These are phyloP conservation scores for Hoplodrina ambigua DNA, from an alignment of 2,888 invertebrate species.

Conservation along the genomic window DNA sequence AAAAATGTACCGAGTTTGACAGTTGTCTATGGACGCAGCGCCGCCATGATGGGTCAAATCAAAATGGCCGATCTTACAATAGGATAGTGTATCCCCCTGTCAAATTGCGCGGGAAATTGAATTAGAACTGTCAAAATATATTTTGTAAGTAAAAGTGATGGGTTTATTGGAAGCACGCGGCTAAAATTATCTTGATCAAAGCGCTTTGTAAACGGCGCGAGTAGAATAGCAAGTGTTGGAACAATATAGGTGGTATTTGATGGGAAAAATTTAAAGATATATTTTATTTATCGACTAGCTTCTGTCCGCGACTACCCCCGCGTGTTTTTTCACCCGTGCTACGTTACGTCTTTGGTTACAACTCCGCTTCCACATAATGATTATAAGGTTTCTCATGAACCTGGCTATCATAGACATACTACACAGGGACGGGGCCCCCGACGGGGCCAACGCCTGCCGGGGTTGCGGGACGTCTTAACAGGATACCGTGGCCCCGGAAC, in stretches of 20 bases:
- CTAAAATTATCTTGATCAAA: conserved; percentile 47
- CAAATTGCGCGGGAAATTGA: conserved; percentile 60
- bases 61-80: conserved; percentile 20
- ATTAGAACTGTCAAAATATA: conserved; percentile 73
- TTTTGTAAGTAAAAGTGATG: conserved; percentile 54
- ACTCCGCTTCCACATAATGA: too few species aligned
- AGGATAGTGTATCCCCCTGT: conserved; percentile 46
- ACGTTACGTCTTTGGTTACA: too few species aligned
- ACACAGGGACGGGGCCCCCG: too few species aligned
- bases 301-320: too few species aligned
- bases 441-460: too few species aligned
- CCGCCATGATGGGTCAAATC: conserved; percentile 29
- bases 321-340: too few species aligned
- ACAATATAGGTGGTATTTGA: background rate
- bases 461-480: too few species aligned
- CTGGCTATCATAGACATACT: too few species aligned
- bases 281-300: too few species aligned
- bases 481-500: too few species aligned
- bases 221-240: conserved; percentile 25
- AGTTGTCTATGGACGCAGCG: background rate
- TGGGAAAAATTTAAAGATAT: too few species aligned
- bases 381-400: too few species aligned
- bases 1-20: conserved; percentile 12
- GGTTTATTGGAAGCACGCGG: conserved; percentile 58
- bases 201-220: conserved; percentile 20